Percentiles rank a stretch among this genome's conserved stretches.
phyloP scores from a whole-genome alignment of 2,888 invertebrate genomes.

The Ditylenchus weischeri region DNA sequence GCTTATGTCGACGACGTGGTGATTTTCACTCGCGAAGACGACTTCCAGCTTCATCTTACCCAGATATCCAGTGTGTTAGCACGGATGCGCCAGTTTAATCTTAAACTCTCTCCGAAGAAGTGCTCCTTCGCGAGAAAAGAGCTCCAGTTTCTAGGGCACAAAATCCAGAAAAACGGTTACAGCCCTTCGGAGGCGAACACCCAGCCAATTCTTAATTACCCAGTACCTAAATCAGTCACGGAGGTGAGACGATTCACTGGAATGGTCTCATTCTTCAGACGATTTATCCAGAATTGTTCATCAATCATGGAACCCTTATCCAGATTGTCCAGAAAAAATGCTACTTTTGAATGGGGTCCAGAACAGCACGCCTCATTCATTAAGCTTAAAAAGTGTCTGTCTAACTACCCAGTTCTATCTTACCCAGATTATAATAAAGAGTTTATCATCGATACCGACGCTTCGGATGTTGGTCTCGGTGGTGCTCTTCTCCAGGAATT shows the following conservation, averaged over 20 bases:
- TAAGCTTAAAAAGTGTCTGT: constrained; percentile 20
- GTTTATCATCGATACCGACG: constrained; percentile 27
- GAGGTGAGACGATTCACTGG: constrained; percentile 37
- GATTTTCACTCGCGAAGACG: constrained; percentile 2
- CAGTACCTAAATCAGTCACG: constrained; percentile 17
- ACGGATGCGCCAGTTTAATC: constrained; percentile 11
- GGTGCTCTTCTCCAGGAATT: constrained; percentile 23
- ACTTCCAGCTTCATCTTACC: constrained; percentile 6
- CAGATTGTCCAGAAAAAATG: constrained; percentile 25
- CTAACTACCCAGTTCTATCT: constrained; percentile 14
- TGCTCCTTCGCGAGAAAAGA: constrained; percentile 14
- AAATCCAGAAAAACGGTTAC: constrained; percentile 17
- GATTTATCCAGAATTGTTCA: constrained; percentile 33
- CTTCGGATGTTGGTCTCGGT: constrained; percentile 19
- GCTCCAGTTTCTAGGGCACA: constrained; percentile 22
- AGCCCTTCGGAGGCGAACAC: constrained; percentile 11
- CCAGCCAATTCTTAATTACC: constrained; percentile 18
- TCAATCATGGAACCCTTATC: constrained; percentile 34
- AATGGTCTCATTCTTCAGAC: constrained; percentile 30
- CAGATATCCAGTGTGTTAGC: constrained; percentile 7
- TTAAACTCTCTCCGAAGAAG: constrained; percentile 22
- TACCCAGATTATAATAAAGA: constrained; percentile 21
- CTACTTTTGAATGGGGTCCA: constrained; percentile 33
- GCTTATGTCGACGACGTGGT: constrained; percentile 26
- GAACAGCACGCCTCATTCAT: constrained; percentile 33